phyloP scores from a whole-genome alignment of 2,888 invertebrate genomes.

The Agrochola litura region DNA sequence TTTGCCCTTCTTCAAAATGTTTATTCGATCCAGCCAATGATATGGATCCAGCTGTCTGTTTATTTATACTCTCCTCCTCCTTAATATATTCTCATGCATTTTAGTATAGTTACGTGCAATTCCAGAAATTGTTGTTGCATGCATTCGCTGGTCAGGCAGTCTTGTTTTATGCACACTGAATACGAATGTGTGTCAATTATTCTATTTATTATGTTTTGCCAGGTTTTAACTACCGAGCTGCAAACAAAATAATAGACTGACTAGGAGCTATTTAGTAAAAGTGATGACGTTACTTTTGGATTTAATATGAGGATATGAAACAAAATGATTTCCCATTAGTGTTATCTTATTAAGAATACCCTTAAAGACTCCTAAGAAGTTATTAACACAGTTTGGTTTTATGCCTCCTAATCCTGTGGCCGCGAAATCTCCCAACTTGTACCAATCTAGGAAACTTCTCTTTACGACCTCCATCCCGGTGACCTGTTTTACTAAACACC shows the following conservation, averaged over 20 bases:
- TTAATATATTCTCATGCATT: conserved; percentile 4
- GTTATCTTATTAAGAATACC: conserved; percentile 5
- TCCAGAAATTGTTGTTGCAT: conserved; percentile 1
- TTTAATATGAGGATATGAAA: background rate
- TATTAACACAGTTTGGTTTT: conserved; percentile 29
- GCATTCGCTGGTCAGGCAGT: background rate
- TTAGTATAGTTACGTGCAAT: conserved; percentile 16
- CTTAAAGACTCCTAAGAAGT: conserved; percentile 20
- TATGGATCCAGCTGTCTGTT: conserved; percentile 8
- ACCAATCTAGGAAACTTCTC: conserved; percentile 74
- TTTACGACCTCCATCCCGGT: conserved; percentile 77
- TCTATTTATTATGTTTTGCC: background rate
- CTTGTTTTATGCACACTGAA: background rate
- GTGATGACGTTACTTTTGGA: background rate
- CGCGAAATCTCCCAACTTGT: conserved; percentile 63
- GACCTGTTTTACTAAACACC: conserved; percentile 81
- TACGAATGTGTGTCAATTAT: background rate
- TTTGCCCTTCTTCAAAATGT: conserved; percentile 22
- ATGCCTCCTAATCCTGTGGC: conserved; percentile 22
- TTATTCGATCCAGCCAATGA: conserved; percentile 16
- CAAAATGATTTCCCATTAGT: background rate
- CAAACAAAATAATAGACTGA: background rate
- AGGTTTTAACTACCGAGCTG: background rate
- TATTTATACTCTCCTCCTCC: conserved; percentile 15
- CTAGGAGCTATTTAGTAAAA: background rate